A percentile compares a stretch with the other conserved stretches of the same genome.
Conservation (phyloP, 2,113 vertebrate genomes). For the Megaptera novaeangliae region DNA sequence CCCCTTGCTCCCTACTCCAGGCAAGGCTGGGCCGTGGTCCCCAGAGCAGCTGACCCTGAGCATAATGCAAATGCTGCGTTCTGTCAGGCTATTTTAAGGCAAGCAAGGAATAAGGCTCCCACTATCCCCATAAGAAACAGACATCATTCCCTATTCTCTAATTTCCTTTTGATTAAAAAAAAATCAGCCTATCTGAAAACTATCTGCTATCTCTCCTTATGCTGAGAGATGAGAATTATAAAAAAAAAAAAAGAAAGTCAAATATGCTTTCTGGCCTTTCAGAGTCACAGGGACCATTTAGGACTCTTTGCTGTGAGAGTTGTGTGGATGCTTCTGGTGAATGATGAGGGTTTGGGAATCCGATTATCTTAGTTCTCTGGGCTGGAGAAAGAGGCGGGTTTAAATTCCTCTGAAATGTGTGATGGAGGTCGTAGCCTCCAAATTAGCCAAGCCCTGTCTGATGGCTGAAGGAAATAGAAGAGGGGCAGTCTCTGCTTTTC, state of each 20-base stretch:
- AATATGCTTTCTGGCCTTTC: constrained; percentile 52
- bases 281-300: background rate
- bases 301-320: background rate
- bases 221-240: constrained; percentile 66
- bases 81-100: constrained; percentile 79
- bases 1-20: background rate
- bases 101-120: constrained; percentile 65
- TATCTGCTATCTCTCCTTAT: constrained; percentile 62
- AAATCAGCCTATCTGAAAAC: constrained; percentile 78
- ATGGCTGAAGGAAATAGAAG: background rate
- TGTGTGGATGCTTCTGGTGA: background rate
- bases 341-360: background rate
- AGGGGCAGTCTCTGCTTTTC: background rate
- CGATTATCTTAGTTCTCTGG: background rate
- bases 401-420: background rate
- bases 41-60: constrained; percentile 38
- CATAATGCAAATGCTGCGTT: constrained; percentile 53
- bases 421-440: background rate
- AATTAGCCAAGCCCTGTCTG: background rate
- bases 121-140: constrained; percentile 77
- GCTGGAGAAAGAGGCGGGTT: background rate
- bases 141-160: constrained; percentile 77
- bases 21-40: background rate
- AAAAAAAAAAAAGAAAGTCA: constrained; percentile 71
- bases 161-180: constrained; percentile 84